Evolutionary conservation across 2,888 invertebrate species (phyloP).

Genomic region (Biston stratarius): DNA sequence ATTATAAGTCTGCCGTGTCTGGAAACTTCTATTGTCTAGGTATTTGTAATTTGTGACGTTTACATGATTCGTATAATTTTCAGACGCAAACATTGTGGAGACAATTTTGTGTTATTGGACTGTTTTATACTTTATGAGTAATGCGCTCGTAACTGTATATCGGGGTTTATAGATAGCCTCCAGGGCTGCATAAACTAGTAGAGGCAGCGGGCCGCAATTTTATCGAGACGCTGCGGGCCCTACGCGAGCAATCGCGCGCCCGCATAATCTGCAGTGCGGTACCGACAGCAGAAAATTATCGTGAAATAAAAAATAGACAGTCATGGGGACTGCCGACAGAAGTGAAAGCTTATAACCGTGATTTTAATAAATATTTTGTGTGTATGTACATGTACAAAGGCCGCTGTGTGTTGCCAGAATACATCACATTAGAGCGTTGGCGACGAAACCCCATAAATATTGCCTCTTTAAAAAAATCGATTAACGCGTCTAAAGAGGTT

Average conservation of each 20-base stretch:
- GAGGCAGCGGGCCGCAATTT: constrained; percentile 19
- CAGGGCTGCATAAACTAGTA: constrained; percentile 16
- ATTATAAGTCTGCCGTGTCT: background rate
- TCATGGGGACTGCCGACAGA: too few relatives aligned
- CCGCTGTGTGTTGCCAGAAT: too few relatives aligned
- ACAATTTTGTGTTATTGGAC: background rate
- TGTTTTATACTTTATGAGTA: background rate
- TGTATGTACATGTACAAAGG: too few relatives aligned
- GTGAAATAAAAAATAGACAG: too few relatives aligned
- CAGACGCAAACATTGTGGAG: constrained; percentile 3
- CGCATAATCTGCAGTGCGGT: constrained; percentile 7
- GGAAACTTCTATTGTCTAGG: constrained; percentile 18
- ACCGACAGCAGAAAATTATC: constrained; percentile 18
- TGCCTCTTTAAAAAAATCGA: too few relatives aligned
- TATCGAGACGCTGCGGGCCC: constrained; percentile 28
- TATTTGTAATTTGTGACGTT: constrained; percentile 5
- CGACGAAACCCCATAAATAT: too few relatives aligned
- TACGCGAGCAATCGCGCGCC: constrained; percentile 25
- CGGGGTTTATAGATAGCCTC: constrained; percentile 1
- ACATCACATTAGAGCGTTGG: too few relatives aligned
- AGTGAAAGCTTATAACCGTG: background rate
- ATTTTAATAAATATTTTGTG: too few relatives aligned
- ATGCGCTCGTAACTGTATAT: background rate
- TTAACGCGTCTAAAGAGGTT: too few relatives aligned
- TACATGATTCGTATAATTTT: background rate